Percentiles rank a stretch among this genome's conserved stretches.
Evolutionary conservation across 1,140 invertebrate species (phyloP).

Genomic region (Tetraneura akinire): DNA sequence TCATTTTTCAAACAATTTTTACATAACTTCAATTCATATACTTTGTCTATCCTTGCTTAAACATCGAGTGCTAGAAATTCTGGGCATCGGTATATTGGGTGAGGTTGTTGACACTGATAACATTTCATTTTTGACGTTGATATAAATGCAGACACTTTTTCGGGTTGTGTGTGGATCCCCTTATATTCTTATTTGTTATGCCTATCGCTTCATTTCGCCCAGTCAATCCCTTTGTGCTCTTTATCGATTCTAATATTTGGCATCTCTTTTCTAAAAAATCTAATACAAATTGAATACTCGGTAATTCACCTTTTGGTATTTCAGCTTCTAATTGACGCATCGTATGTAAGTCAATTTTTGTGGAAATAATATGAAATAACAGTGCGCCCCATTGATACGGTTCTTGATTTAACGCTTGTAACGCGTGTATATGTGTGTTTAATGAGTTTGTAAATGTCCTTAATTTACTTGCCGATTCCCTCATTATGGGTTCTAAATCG

Average conservation of each 20-base stretch:
- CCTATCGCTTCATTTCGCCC: too few relatives aligned
- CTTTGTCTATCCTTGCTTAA: neutral
- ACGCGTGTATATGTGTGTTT: neutral
- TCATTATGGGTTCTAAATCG: too few relatives aligned
- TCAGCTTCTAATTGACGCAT: slow-evolving; percentile 11
- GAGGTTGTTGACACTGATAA: slow-evolving; percentile 3
- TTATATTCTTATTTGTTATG: neutral
- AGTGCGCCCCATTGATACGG: neutral
- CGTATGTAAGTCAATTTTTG: neutral
- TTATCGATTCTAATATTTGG: neutral
- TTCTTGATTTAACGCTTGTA: neutral
- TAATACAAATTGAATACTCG: neutral
- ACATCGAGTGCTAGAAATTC: slow-evolving; percentile 11
- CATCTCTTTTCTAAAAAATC: neutral
- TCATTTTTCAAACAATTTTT: neutral
- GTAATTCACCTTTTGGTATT: neutral
- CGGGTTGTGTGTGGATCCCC: neutral
- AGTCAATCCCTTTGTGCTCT: neutral
- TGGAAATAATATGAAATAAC: slow-evolving; percentile 7
- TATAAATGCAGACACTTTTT: neutral
- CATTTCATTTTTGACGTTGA: slow-evolving; percentile 18
- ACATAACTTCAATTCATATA: neutral
- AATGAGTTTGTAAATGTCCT: too few relatives aligned
- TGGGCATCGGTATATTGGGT: neutral
- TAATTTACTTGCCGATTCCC: too few relatives aligned